phyloP scores from a whole-genome alignment of 2,888 invertebrate species.

The Athetis lepigone region DNA sequence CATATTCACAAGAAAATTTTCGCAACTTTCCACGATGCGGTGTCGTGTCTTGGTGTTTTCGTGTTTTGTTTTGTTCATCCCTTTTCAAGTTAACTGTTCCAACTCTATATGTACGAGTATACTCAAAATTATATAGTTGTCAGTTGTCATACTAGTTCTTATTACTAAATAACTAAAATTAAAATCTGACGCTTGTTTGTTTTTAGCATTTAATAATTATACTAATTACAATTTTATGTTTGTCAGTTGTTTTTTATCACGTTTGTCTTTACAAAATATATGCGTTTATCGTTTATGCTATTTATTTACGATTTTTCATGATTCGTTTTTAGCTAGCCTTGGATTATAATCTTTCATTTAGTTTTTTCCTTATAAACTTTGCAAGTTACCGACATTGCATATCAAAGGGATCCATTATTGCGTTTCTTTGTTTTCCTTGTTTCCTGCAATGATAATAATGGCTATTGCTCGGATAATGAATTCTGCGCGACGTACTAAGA shows the following conservation, averaged over 20 bases:
- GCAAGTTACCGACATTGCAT: neutral
- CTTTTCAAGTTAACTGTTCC: neutral
- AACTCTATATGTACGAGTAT: neutral
- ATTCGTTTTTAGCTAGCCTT: neutral
- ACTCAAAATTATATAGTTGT: too few species aligned
- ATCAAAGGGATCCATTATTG: constrained; percentile 26
- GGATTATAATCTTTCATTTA: neutral
- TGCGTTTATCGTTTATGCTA: neutral
- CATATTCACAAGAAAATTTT: too few species aligned
- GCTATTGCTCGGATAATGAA: constrained; percentile 27
- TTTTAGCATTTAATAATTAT: constrained; percentile 8
- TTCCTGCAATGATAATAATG: constrained; percentile 36
- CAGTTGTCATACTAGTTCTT: neutral
- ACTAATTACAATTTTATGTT: neutral
- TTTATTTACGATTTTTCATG: neutral
- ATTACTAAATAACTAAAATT: neutral
- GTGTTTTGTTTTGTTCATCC: neutral
- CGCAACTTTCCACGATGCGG: too few species aligned
- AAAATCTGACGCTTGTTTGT: neutral
- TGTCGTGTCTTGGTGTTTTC: neutral
- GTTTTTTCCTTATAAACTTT: constrained; percentile 21
- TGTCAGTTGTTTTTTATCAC: too few species aligned
- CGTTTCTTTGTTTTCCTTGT: constrained; percentile 38
- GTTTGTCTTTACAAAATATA: too few species aligned
- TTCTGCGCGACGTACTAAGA: constrained; percentile 3